phyloP scores from a whole-genome alignment of 2,113 vertebrate genomes.

The Promerops cafer region DNA sequence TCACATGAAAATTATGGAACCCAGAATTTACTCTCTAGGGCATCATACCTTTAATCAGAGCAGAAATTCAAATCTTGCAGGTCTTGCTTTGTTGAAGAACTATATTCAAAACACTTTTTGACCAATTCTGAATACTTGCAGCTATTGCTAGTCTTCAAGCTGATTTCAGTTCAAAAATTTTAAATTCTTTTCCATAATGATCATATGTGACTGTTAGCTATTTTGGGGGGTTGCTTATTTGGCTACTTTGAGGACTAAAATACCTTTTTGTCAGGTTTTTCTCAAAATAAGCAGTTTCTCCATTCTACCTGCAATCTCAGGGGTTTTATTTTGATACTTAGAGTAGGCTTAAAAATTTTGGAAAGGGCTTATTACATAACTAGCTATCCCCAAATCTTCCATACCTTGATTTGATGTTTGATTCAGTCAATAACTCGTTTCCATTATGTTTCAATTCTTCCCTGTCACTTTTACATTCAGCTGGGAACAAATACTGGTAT shows the following conservation, averaged over 20 bases:
- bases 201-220: constrained; percentile 80
- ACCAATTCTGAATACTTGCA: neutral
- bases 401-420: neutral
- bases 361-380: neutral
- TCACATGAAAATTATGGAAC: constrained; percentile 80
- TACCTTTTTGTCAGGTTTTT: constrained; percentile 67
- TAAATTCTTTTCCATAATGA: constrained; percentile 82
- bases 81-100: neutral
- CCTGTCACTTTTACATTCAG: neutral
- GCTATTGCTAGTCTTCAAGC: neutral
- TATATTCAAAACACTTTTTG: neutral
- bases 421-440: constrained; percentile 4
- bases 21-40: constrained; percentile 66
- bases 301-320: constrained; percentile 53
- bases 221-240: constrained; percentile 65
- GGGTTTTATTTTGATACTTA: neutral
- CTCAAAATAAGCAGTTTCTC: constrained; percentile 78
- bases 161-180: constrained; percentile 10
- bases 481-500: neutral
- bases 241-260: constrained; percentile 66
- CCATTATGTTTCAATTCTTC: neutral
- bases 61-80: constrained; percentile 20
- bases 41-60: neutral
- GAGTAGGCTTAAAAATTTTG: neutral
- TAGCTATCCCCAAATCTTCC: neutral